Base-by-base conservation (phyloP, 2,797 vertebrate genomes). In the Sarcophilus harrisii region DNA sequence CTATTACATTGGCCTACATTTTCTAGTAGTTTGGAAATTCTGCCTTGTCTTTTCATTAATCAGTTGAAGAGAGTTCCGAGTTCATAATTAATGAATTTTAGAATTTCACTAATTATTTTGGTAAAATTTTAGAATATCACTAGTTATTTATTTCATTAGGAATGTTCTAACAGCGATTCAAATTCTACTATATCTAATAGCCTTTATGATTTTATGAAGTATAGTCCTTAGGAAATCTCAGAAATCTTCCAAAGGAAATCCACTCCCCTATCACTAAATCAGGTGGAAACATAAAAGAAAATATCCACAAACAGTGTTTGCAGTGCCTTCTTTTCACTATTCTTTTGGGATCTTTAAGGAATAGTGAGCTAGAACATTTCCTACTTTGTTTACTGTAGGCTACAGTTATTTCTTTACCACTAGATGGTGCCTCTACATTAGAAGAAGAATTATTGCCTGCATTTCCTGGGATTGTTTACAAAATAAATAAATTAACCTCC, bases 121-220 rank as follows among this genome's bases (percentile, higher is more conserved):
- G 27, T 93, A 13, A 4, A 30, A 60, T 58, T 89, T 90, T 52
- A 87, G 52, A 66, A 89, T 94, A 58, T 92, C 49, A 49, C 12
- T 92, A 57, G 8, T 52, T 2, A 90, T 5, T 92, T 9, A 18
- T 96, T 96, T 92, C 55, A 38, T 55, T 94, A 45, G 38, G n/a
- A 81, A 81, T 24, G 21, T 81, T 81, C 66, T 24, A 81, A 81
- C 2, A 38, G 6, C 38, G 18, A 81, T 81, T 81, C 66, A 21
- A 32, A 21, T 73, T 73, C 32, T 5, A 73, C 60, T 38, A 9
- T 73, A 21, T 73, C 62, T 13, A 57, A 1, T 90, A 0, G 90
- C 58, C 57, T 95, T 94, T 96, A 57, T 90, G n/a, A 57, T 92
- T 90, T n/a, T 60, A 57, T 87, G 90, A 92, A 94, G 94, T 92